These are phyloP conservation scores for Brachionus sp. DNA, from an alignment of 1,140 invertebrate species.

Conservation along the genomic window DNA sequence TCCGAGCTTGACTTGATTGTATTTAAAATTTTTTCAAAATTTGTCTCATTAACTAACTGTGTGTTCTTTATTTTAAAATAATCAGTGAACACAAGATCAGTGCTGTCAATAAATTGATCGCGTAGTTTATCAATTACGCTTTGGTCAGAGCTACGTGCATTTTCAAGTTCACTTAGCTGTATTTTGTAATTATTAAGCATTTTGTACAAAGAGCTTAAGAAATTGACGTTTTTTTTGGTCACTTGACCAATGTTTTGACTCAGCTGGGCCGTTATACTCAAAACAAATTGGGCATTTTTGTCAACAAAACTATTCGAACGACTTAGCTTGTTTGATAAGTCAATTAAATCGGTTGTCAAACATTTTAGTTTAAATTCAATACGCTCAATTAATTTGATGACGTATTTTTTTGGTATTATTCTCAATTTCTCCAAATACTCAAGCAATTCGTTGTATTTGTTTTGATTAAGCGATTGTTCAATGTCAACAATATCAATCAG, in stretches of 20 bases:
- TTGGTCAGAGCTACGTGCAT: not conserved
- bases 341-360: not conserved
- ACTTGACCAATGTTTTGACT: not conserved
- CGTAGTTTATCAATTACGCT: not conserved
- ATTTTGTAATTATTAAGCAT: not conserved
- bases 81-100: not conserved
- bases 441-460: not conserved
- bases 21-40: not conserved
- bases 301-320: not conserved
- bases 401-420: not conserved
- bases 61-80: not conserved
- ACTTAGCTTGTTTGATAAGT: not conserved
- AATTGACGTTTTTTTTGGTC: not conserved
- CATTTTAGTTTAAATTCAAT: not conserved
- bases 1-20: not conserved
- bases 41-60: not conserved
- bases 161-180: not conserved
- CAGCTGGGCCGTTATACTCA: not conserved
- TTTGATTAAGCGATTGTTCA: not conserved
- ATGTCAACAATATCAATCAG: not conserved
- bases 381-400: not conserved
- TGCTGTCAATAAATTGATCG: not conserved
- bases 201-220: not conserved
- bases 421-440: not conserved
- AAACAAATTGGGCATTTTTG: not conserved